These are phyloP conservation scores for Hanleya hanleyi DNA, from an alignment of 2,888 invertebrate genomes.

Conservation along the genomic window DNA sequence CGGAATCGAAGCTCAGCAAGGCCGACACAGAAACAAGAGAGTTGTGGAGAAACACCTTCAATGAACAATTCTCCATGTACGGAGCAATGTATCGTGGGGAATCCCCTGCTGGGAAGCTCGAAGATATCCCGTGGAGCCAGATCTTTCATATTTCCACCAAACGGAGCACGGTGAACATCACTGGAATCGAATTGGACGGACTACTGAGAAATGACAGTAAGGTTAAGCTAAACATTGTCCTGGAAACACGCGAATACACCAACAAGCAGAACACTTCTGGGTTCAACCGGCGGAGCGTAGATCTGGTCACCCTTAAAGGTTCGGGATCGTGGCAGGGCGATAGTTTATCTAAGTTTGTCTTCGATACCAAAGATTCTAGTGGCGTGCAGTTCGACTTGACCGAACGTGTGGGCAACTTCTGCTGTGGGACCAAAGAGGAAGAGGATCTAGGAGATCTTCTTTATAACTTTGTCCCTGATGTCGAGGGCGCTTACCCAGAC, in stretches of 20 bases:
- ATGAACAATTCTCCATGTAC: slow-evolving; percentile 66
- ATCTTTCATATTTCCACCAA: slow-evolving; percentile 42
- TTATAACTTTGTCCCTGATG: background rate
- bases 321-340: slow-evolving; percentile 17
- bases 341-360: background rate
- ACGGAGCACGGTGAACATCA: background rate
- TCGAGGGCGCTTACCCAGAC: background rate
- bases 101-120: slow-evolving; percentile 67
- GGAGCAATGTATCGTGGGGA: slow-evolving; percentile 73
- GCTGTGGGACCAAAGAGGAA: slow-evolving; percentile 29
- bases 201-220: background rate
- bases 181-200: background rate
- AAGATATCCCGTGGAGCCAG: slow-evolving; percentile 58
- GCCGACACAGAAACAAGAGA: slow-evolving; percentile 70
- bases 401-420: background rate
- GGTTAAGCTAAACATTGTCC: background rate
- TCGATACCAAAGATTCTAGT: background rate
- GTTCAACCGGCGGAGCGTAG: background rate
- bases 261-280: too few relatives aligned
- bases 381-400: background rate
- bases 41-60: slow-evolving; percentile 69
- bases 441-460: slow-evolving; percentile 12
- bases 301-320: slow-evolving; percentile 45
- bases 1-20: slow-evolving; percentile 67
- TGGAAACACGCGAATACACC: too few relatives aligned